Percentiles rank a stretch among this genome's conserved stretches.
Conservation (phyloP, 2,888 invertebrate species). For the Athalia cordata region DNA sequence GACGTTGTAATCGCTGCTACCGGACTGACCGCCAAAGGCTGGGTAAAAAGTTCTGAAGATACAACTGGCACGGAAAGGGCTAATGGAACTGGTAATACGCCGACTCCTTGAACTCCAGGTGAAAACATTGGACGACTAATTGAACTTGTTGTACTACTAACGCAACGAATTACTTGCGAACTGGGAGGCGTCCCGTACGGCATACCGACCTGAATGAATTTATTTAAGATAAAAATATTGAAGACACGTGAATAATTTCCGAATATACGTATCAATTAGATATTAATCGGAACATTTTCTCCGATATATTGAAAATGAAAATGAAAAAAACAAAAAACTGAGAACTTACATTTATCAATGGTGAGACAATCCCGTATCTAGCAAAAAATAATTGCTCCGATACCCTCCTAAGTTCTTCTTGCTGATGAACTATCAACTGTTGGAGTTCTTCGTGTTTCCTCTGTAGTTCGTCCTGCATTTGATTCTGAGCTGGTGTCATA, state of each 20-base stretch:
- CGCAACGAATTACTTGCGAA: constrained; percentile 53
- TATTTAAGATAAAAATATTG: not conserved
- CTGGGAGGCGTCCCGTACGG: constrained; percentile 61
- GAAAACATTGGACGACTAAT: constrained; percentile 50
- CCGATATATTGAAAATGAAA: not conserved
- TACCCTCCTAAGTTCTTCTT: constrained; percentile 88
- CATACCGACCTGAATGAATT: constrained; percentile 58
- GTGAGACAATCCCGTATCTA: constrained; percentile 80
- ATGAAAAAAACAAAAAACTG: not conserved
- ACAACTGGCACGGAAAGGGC: constrained; percentile 66
- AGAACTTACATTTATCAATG: constrained; percentile 69
- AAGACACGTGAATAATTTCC: not conserved
- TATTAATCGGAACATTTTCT: too few relatives aligned
- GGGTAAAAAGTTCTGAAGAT: constrained; percentile 65
- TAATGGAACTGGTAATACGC: constrained; percentile 63
- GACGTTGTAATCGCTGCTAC: constrained; percentile 47
- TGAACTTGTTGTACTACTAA: constrained; percentile 46
- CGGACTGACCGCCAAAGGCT: constrained; percentile 59
- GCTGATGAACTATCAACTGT: constrained; percentile 88
- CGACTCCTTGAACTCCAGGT: constrained; percentile 60
- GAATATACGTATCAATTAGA: too few relatives aligned
- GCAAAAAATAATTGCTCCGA: constrained; percentile 92
- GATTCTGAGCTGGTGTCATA: constrained; percentile 77
- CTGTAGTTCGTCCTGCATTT: constrained; percentile 75
- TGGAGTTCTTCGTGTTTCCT: constrained; percentile 91